Percentiles rank a stretch among this genome's conserved stretches.
Conservation (phyloP, 2,888 invertebrate genomes). For the Hyalella azteca region DNA sequence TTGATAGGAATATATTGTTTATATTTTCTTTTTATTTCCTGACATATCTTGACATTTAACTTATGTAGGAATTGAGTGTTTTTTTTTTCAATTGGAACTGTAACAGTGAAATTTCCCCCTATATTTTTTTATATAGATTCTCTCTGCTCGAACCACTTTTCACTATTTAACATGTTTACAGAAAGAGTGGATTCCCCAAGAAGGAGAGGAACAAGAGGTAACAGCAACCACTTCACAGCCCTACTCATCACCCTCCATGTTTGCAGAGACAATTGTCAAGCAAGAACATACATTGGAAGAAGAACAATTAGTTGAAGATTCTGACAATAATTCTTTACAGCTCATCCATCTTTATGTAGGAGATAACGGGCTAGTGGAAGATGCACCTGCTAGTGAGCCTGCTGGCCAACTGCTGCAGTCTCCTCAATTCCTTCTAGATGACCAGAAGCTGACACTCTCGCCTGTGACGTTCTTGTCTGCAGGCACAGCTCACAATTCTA, state of each 20-base stretch:
- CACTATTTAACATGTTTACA: neutral
- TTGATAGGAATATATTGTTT: too few relatives aligned
- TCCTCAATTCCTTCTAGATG: neutral
- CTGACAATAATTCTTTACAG: neutral
- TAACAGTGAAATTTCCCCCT: too few relatives aligned
- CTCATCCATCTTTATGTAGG: conserved; percentile 4
- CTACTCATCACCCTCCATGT: neutral
- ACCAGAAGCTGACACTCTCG: neutral
- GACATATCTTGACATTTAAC: too few relatives aligned
- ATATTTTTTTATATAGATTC: too few relatives aligned
- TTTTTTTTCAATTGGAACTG: too few relatives aligned
- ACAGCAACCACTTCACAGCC: neutral
- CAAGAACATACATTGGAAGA: neutral
- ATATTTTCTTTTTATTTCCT: too few relatives aligned
- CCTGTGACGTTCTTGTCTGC: neutral
- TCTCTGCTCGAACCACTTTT: too few relatives aligned
- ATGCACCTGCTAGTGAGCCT: neutral
- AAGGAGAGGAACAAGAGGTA: neutral
- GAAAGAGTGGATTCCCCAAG: conserved; percentile 26
- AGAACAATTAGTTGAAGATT: neutral
- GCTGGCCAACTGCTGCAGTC: neutral
- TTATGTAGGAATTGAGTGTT: too few relatives aligned
- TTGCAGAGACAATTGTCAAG: neutral
- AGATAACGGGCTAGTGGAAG: neutral
- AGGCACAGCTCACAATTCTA: neutral